Conservation (phyloP, 2,797 vertebrate species). For the Urosaurus nigricauda region DNA sequence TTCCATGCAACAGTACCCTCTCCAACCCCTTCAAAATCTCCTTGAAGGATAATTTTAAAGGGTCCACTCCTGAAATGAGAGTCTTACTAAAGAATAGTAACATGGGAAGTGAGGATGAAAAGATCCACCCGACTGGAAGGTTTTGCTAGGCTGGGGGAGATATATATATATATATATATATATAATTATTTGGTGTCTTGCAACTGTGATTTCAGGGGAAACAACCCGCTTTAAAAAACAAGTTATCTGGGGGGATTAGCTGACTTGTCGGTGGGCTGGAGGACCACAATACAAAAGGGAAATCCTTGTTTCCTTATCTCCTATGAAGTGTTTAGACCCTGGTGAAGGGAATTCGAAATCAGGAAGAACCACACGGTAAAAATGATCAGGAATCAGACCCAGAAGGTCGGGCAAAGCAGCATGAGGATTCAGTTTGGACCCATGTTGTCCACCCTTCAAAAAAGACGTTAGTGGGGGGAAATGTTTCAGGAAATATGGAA, state of each 20-base stretch:
- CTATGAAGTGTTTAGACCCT: rapidly evolving
- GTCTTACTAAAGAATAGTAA: background rate
- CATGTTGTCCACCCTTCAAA: too few species aligned
- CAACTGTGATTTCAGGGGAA: background rate
- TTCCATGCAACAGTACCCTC: constrained; percentile 6
- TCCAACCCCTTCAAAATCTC: background rate
- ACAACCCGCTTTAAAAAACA: background rate
- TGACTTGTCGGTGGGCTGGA: constrained; percentile 15
- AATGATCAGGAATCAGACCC: background rate
- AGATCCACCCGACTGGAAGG: background rate
- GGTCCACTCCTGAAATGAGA: background rate
- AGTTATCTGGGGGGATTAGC: constrained; percentile 22
- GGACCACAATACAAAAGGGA: constrained; percentile 1
- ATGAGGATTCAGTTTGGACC: constrained; percentile 16
- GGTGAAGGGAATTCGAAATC: too few species aligned
- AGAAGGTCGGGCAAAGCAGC: background rate
- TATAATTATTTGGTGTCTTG: background rate
- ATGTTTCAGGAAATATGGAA: background rate
- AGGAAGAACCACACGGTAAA: background rate
- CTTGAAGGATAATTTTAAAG: background rate
- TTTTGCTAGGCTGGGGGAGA: background rate
- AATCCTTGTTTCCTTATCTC: background rate
- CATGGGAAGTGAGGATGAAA: background rate
- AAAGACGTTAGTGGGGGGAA: background rate
- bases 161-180: background rate